Conservation (phyloP, 2,797 vertebrate genomes). For the Halcyon chelicuti region DNA sequence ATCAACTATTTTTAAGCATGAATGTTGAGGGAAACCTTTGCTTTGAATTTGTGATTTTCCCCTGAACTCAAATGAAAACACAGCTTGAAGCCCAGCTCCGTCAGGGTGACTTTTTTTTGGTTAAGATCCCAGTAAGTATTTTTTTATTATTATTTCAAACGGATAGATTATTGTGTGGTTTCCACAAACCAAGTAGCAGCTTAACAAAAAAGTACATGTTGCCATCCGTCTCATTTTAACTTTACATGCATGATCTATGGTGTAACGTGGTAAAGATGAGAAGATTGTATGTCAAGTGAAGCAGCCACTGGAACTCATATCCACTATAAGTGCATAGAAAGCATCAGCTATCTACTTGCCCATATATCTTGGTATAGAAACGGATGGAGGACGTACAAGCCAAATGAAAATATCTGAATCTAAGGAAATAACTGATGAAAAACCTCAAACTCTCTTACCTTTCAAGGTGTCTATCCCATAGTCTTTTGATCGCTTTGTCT, state of each 20-base stretch:
- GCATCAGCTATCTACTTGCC: neutral
- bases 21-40: neutral
- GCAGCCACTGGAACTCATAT: neutral
- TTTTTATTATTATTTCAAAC: neutral
- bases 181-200: neutral
- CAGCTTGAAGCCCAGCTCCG: neutral
- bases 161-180: neutral
- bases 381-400: neutral
- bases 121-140: neutral
- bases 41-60: neutral
- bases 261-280: neutral
- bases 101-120: neutral
- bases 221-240: neutral
- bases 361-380: neutral
- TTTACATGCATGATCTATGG: neutral
- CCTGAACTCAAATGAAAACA: neutral
- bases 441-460: constrained; percentile 66
- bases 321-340: neutral
- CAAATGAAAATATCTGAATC: neutral
- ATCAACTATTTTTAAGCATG: neutral
- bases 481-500: constrained; percentile 78
- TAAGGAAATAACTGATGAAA: neutral
- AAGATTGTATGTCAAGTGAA: neutral
- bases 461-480: constrained; percentile 82
- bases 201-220: neutral